Conservation (phyloP, 2,888 invertebrate species). For the Drosophila longiperda region DNA sequence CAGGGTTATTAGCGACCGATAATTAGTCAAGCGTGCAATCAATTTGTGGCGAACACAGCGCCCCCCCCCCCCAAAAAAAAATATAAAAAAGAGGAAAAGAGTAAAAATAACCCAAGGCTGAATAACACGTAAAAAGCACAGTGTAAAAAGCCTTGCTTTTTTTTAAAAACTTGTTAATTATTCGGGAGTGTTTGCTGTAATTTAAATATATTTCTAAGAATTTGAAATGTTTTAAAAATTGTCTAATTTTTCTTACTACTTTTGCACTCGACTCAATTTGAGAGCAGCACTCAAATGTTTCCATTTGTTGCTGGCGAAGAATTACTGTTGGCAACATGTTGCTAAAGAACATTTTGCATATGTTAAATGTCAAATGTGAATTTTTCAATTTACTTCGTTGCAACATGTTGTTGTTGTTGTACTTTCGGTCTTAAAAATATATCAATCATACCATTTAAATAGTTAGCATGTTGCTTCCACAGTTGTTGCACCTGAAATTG, state of each 20-base stretch:
- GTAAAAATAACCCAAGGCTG: conserved; percentile 23
- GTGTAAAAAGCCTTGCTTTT: background rate
- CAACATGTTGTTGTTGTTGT: conserved; percentile 7
- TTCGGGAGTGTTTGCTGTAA: background rate
- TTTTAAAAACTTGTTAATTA: background rate
- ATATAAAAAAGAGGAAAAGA: background rate
- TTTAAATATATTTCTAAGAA: background rate
- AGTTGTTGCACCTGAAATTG: conserved; percentile 85
- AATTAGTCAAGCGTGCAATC: conserved; percentile 60
- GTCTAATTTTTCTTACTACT: background rate
- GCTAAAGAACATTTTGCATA: background rate
- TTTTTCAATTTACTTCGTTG: background rate
- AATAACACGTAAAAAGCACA: conserved; percentile 14
- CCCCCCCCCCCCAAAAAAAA: conserved; percentile 6
- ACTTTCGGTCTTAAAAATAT: conserved; percentile 5
- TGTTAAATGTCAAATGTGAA: background rate
- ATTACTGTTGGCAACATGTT: conserved; percentile 7
- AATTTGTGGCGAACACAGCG: conserved; percentile 43
- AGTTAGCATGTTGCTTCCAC: conserved; percentile 85
- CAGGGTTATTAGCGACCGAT: conserved; percentile 58
- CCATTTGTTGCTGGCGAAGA: background rate
- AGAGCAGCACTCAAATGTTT: background rate
- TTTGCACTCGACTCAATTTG: background rate
- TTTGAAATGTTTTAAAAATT: background rate
- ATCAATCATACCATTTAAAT: conserved; percentile 84